Conservation (phyloP, 2,797 vertebrate genomes). For the Nasua narica region DNA sequence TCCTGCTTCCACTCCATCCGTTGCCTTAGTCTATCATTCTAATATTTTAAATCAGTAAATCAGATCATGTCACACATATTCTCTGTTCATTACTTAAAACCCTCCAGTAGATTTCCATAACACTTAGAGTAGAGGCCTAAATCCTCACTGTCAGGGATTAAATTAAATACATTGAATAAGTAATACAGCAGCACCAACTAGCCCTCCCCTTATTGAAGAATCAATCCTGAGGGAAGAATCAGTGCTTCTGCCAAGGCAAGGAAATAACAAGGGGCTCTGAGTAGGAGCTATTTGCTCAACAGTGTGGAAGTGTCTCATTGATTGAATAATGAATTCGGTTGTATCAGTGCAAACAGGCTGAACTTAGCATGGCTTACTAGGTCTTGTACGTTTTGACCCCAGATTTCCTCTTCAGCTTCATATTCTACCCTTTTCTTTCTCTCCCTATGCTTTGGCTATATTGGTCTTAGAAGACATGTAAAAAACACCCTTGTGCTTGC, state of each 20-base stretch:
- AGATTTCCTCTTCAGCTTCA: background rate
- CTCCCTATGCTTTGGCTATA: background rate
- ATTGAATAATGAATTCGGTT: background rate
- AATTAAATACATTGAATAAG: background rate
- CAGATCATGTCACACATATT: background rate
- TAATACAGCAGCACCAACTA: background rate
- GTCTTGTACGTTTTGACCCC: background rate
- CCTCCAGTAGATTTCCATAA: background rate
- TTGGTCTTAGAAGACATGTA: background rate
- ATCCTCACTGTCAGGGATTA: background rate
- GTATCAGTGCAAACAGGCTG: background rate
- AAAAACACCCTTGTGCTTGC: background rate
- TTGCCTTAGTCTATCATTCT: background rate
- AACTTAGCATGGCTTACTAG: background rate
- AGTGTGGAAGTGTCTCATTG: background rate
- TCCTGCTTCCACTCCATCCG: background rate
- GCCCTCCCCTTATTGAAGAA: background rate
- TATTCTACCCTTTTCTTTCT: background rate
- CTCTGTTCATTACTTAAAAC: background rate
- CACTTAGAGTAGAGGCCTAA: background rate
- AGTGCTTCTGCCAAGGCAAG: background rate
- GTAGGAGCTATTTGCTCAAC: background rate
- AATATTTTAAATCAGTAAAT: background rate
- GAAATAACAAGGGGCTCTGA: background rate
- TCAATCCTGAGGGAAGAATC: background rate